Percentiles rank a stretch among this genome's conserved stretches.
Evolutionary conservation across 2,797 vertebrate genomes (phyloP).

Genomic region (Antrozous pallidus): DNA sequence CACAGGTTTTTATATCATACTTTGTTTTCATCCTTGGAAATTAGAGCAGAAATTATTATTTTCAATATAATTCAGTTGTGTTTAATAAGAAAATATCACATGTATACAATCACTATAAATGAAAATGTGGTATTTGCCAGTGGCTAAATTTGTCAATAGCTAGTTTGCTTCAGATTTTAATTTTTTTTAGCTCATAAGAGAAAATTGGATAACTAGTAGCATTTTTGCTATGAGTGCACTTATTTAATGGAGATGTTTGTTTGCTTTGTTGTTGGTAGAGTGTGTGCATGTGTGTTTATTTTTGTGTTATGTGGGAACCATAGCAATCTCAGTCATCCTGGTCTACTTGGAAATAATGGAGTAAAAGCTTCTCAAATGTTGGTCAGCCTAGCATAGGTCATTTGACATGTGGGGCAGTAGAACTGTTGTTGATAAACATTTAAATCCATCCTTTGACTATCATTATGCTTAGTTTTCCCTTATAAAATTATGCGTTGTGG

Average conservation of each 20-base stretch:
- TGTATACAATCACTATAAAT: neutral
- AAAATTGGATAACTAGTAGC: neutral
- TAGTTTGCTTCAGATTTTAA: conserved; percentile 10
- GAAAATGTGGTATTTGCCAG: neutral
- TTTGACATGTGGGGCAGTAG: neutral
- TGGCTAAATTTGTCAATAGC: neutral
- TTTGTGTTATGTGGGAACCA: neutral
- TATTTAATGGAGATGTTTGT: neutral
- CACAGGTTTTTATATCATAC: neutral
- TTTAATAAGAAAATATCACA: conserved; percentile 13
- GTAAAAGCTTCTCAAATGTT: neutral
- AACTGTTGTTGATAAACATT: neutral
- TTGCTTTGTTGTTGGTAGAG: conserved; percentile 10
- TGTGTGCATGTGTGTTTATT: neutral
- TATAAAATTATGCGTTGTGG: neutral
- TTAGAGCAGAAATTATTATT: conserved; percentile 15
- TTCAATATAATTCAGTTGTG: neutral
- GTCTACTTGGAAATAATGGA: neutral
- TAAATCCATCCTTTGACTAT: neutral
- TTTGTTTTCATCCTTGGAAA: conserved; percentile 30
- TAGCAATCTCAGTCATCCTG: neutral
- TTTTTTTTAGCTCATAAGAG: neutral
- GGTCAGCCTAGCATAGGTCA: neutral
- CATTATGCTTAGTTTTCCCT: neutral
- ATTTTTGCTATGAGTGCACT: neutral